phyloP scores from a whole-genome alignment of 2,113 vertebrate species.

The Anarrhichthys ocellatus region DNA sequence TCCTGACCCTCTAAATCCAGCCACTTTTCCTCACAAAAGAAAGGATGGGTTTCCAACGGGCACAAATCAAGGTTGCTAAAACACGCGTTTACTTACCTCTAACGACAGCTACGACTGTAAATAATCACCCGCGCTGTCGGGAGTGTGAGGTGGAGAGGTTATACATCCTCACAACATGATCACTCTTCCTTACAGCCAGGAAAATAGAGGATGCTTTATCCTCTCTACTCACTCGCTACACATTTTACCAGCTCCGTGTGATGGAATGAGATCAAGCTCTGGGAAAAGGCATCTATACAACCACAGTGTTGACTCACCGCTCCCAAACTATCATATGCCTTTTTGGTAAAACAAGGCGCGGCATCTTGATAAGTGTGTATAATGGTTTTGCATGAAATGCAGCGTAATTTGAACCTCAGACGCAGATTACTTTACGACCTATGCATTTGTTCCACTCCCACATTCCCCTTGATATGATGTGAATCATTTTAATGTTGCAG shows the following conservation, averaged over 20 bases:
- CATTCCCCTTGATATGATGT: constrained; percentile 51
- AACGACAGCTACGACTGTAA: constrained; percentile 80
- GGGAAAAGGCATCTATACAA: constrained; percentile 51
- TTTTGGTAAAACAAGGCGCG: constrained; percentile 37
- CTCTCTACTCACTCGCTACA: constrained; percentile 32
- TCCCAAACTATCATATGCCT: constrained; percentile 38
- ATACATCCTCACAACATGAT: constrained; percentile 75
- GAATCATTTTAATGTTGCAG: constrained; percentile 75
- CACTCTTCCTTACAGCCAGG: constrained; percentile 75
- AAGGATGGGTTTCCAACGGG: constrained; percentile 80
- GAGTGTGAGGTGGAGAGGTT: constrained; percentile 71
- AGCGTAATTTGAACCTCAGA: constrained; percentile 37
- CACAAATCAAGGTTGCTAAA: constrained; percentile 86
- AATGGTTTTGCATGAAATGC: constrained; percentile 53
- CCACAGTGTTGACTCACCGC: constrained; percentile 22
- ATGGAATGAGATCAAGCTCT: constrained; percentile 41
- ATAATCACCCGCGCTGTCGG: constrained; percentile 79
- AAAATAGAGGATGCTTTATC: constrained; percentile 66
- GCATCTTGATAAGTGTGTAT: constrained; percentile 28
- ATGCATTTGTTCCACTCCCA: constrained; percentile 35
- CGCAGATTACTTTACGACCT: constrained; percentile 47
- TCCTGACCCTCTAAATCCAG: constrained; percentile 84
- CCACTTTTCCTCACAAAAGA: constrained; percentile 80
- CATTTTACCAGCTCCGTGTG: constrained; percentile 46
- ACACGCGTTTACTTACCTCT: constrained; percentile 83